Conservation (phyloP, 2,888 invertebrate species). For the Phrixothrix hirtus region DNA sequence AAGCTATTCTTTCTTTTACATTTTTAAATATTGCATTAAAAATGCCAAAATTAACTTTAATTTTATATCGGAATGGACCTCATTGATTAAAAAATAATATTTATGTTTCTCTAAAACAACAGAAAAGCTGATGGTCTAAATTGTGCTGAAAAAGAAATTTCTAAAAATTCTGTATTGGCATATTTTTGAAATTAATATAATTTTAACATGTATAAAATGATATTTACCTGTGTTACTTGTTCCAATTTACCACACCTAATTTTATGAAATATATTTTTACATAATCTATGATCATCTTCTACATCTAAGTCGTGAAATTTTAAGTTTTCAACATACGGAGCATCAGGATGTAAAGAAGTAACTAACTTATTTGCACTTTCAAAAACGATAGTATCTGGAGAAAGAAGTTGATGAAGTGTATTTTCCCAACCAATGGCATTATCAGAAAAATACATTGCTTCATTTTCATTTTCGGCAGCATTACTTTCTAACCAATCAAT, state of each 20-base stretch:
- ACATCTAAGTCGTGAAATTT: slow-evolving; percentile 84
- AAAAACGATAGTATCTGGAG: slow-evolving; percentile 62
- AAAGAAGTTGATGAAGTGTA: slow-evolving; percentile 75
- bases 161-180: no score
- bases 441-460: slow-evolving; percentile 77
- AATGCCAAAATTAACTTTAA: no score
- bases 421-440: slow-evolving; percentile 89
- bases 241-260: slow-evolving; percentile 85
- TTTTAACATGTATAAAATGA: slow-evolving; percentile 4
- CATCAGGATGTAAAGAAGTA: slow-evolving; percentile 85
- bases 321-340: slow-evolving; percentile 76
- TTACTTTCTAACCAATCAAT: slow-evolving; percentile 92
- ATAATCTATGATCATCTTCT: slow-evolving; percentile 72
- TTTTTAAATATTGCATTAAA: no score
- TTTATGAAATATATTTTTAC: slow-evolving; percentile 69
- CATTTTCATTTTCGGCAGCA: slow-evolving; percentile 61
- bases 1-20: no score
- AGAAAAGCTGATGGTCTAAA: no score
- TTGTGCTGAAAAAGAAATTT: no score
- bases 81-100: no score
- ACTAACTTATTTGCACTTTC: slow-evolving; percentile 64
- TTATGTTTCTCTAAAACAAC: no score
- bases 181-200: no score
- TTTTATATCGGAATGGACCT: no score
- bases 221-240: slow-evolving; percentile 70